Evolutionary conservation across 2,888 invertebrate genomes (phyloP).

Genomic region (Heliconius ethilla): DNA sequence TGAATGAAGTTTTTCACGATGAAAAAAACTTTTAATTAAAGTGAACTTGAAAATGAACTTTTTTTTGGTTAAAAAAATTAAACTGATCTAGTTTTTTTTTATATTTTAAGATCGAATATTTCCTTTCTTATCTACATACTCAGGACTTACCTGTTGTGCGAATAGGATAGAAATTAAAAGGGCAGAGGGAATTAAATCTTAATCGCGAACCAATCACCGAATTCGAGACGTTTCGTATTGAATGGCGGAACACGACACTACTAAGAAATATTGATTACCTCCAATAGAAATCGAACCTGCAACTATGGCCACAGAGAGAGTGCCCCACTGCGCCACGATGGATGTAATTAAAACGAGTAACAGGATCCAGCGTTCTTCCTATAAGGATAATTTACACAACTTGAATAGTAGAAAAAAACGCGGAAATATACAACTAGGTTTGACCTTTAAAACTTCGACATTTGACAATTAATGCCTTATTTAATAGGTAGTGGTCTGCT

Average conservation of each 20-base stretch:
- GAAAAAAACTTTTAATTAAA: too few species aligned
- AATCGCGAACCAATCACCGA: neutral
- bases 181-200: too few species aligned
- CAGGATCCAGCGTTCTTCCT: neutral
- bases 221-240: neutral
- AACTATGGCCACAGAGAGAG: neutral
- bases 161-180: too few species aligned
- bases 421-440: neutral
- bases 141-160: too few species aligned
- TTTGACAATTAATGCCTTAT: neutral
- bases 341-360: neutral
- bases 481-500: neutral
- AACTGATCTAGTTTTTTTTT: too few species aligned
- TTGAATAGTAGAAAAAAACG: neutral
- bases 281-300: neutral
- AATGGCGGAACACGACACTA: neutral
- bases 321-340: neutral
- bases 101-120: too few species aligned
- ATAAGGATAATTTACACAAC: neutral
- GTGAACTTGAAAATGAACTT: too few species aligned
- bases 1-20: too few species aligned
- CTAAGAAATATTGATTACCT: neutral
- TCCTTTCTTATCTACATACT: too few species aligned
- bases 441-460: constrained; percentile 6
- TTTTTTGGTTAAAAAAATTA: too few species aligned